A percentile compares a stretch with the other conserved stretches of the same genome.
Evolutionary conservation across 2,797 vertebrate species (phyloP).

Genomic region (Phalanger gymnotis): DNA sequence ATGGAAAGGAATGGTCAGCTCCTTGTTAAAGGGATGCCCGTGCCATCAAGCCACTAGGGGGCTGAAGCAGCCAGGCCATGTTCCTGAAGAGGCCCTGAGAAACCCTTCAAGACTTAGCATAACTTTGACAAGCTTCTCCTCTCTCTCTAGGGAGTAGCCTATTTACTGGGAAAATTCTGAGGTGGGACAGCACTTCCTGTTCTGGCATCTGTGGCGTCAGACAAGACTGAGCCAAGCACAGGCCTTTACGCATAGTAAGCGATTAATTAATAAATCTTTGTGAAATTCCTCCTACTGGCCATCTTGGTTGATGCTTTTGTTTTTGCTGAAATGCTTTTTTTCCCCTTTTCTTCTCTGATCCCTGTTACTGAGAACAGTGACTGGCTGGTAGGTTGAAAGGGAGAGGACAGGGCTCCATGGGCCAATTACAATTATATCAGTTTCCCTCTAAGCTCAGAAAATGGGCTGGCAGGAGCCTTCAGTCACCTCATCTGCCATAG

Average conservation of each 20-base stretch:
- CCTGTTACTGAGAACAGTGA: neutral
- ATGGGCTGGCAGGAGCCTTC: neutral
- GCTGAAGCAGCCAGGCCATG: neutral
- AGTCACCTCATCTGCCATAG: neutral
- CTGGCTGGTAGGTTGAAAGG: neutral
- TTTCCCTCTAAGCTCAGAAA: neutral
- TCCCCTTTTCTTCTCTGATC: neutral
- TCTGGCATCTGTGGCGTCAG: neutral
- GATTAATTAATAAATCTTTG: neutral
- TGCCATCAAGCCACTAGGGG: neutral
- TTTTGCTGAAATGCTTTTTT: neutral
- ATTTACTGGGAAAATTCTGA: neutral
- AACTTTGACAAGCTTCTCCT: neutral
- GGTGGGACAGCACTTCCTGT: neutral
- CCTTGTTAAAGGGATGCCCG: neutral
- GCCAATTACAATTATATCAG: neutral
- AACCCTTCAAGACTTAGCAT: neutral
- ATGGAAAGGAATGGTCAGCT: neutral
- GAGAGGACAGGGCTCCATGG: neutral
- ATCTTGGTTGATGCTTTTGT: neutral
- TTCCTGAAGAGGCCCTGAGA: neutral
- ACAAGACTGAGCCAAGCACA: neutral
- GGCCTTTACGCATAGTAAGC: neutral
- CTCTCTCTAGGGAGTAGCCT: neutral
- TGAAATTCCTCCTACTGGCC: neutral